Conservation (phyloP, 2,888 invertebrate species). For the Platycheirus albimanus region DNA sequence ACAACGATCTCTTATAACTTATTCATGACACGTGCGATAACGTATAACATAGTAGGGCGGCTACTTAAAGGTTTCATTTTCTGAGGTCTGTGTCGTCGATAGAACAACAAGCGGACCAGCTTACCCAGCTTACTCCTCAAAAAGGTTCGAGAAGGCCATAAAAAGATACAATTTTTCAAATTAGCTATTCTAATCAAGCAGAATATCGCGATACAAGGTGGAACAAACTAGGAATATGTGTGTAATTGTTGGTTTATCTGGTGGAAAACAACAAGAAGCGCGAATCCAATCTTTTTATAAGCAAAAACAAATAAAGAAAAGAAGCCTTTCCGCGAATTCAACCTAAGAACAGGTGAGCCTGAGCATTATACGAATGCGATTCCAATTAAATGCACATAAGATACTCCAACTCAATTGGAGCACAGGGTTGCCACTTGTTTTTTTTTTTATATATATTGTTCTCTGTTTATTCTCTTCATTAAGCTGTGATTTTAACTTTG, state of each 20-base stretch:
- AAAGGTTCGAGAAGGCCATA: slow-evolving; percentile 51
- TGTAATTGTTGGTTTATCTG: slow-evolving; percentile 60
- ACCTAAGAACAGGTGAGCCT: slow-evolving; percentile 6
- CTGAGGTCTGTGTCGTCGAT: slow-evolving; percentile 18
- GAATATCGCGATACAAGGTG: slow-evolving; percentile 54
- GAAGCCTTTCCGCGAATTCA: slow-evolving; percentile 30
- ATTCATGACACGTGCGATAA: slow-evolving; percentile 55
- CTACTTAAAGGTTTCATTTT: slow-evolving; percentile 59
- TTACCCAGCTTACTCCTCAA: slow-evolving; percentile 36
- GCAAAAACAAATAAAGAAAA: neutral
- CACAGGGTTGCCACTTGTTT: slow-evolving; percentile 4
- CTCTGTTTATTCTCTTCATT: slow-evolving; percentile 1
- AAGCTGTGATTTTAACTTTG: slow-evolving; percentile 22
- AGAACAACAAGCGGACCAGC: neutral
- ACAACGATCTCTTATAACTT: slow-evolving; percentile 38
- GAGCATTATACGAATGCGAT: slow-evolving; percentile 11
- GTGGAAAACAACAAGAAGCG: slow-evolving; percentile 46
- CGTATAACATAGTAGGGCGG: slow-evolving; percentile 57
- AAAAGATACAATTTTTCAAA: slow-evolving; percentile 43
- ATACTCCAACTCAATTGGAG: neutral
- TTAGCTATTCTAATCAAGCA: slow-evolving; percentile 71
- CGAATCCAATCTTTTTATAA: slow-evolving; percentile 32
- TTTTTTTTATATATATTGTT: neutral
- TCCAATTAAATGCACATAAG: slow-evolving; percentile 1
- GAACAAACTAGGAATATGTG: slow-evolving; percentile 61